Evolutionary conservation across 1,140 invertebrate species (phyloP), one percentile per base, ranked within the genome.

Genomic region (Aphaenogaster rudis): DNA sequence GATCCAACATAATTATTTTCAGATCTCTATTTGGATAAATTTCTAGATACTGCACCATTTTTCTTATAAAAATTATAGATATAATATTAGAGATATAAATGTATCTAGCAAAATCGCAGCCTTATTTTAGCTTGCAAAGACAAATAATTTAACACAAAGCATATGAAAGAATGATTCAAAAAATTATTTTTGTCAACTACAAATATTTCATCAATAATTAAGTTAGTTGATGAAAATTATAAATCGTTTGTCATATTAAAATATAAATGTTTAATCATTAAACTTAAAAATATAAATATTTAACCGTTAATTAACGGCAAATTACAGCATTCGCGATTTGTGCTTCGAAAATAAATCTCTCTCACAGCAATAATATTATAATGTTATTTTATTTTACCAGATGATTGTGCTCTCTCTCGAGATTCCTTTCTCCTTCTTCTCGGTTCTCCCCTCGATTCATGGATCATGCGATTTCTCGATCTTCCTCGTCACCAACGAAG

Each of bases 391-490:
- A 39, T 50, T 66, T 50, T 36, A 36, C 3, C 28, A 8, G n/a
- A 8, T 21, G n/a, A 77, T 77, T 74, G 33, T 21, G 3, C 39
- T 48, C 42, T 45, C 28, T 33, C 45, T 52, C 61, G 17, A 36
- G 6, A 52, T 80, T 42, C n/a, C n/a, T 54, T 39, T 67, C 61
- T 52, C 45, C 17, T 15, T 63, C 57, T 4, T 8, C 5, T n/a
- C 11, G 11, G n/a, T 28, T 2, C 7, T 28, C 4, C n/a, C 7
- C 13, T 54, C 63, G 77, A 50, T 36, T 33, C n/a, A 3, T 33
- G n/a, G n/a, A 69, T 71, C 15, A 36, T 59, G 15, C 66, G 57
- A 78, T 52, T 85, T 42, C 71, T 77, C 45, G 81, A 77, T 77
- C n/a, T 36, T 28, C n/a, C 59, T 78, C 45, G 50, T 57, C 63